Conservation (phyloP, 2,888 invertebrate species). For the Pheosia tremula region DNA sequence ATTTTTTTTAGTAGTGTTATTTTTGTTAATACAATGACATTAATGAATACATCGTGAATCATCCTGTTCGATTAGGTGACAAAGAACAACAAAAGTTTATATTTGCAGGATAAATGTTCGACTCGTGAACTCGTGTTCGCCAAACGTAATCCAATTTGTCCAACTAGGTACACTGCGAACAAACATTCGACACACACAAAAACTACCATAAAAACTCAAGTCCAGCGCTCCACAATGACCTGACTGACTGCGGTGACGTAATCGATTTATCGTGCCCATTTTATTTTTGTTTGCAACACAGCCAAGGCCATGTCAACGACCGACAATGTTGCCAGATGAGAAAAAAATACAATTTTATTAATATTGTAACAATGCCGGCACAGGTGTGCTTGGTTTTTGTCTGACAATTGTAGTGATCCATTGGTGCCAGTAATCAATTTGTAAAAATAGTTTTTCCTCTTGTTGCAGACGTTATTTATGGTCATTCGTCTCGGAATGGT, state of each 20-base stretch:
- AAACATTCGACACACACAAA: constrained; percentile 10
- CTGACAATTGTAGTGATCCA: constrained; percentile 25
- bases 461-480: constrained; percentile 24
- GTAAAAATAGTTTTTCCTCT: constrained; percentile 28
- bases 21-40: not conserved
- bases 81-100: not conserved
- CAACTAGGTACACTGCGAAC: constrained; percentile 4
- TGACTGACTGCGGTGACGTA: constrained; percentile 48
- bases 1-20: not conserved
- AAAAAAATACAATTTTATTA: constrained; percentile 55
- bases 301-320: constrained; percentile 67
- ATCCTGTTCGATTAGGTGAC: too few species aligned
- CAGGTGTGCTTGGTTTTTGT: constrained; percentile 51
- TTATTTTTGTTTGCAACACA: constrained; percentile 60
- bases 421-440: constrained; percentile 47
- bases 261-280: constrained; percentile 56
- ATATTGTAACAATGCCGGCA: constrained; percentile 38
- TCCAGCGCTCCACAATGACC: constrained; percentile 18
- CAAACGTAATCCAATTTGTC: not conserved
- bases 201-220: constrained; percentile 24
- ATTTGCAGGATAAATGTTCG: constrained; percentile 10
- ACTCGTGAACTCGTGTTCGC: not conserved
- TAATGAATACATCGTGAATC: too few species aligned
- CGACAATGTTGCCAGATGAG: constrained; percentile 48
- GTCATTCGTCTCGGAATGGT: constrained; percentile 14